Percentiles rank a stretch among this genome's conserved stretches.
phyloP scores from a whole-genome alignment of 1,140 invertebrate genomes.

The Aphelinus certus region DNA sequence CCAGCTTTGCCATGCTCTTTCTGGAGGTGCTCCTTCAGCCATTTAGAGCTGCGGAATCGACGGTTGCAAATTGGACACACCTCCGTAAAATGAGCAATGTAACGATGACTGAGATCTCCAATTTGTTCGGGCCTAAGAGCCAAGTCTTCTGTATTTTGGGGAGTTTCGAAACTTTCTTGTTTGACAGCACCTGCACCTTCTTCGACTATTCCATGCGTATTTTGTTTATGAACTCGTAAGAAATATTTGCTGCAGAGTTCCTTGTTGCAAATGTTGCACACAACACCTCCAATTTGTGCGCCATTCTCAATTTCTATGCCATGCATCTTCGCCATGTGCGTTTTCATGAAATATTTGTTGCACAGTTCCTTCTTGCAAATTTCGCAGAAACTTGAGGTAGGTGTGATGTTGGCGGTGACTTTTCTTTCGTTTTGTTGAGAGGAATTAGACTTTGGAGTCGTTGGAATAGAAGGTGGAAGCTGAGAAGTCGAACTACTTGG shows the following conservation, averaged over 20 bases:
- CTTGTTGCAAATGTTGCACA: constrained; percentile 97
- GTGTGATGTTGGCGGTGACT: constrained; percentile 65
- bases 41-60: constrained; percentile 89
- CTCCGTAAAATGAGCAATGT: constrained; percentile 79
- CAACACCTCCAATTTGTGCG: constrained; percentile 89
- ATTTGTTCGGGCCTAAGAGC: constrained; percentile 67
- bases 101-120: constrained; percentile 70
- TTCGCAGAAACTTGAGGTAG: constrained; percentile 92
- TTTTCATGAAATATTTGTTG: constrained; percentile 99
- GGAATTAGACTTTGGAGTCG: constrained; percentile 44
- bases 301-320: constrained; percentile 95
- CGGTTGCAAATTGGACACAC: constrained; percentile 88
- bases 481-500: constrained; percentile 44
- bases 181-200: constrained; percentile 66
- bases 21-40: constrained; percentile 87
- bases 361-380: constrained; percentile 99
- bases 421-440: constrained; percentile 48
- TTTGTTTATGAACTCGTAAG: constrained; percentile 95
- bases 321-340: constrained; percentile 99
- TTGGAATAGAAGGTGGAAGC: constrained; percentile 38
- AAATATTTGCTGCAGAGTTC: constrained; percentile 98
- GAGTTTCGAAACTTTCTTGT: constrained; percentile 49
- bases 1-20: constrained; percentile 84
- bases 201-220: constrained; percentile 93
- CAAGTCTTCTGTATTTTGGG: constrained; percentile 62